phyloP scores from a whole-genome alignment of 2,797 vertebrate species.

The Dermochelys coriacea region DNA sequence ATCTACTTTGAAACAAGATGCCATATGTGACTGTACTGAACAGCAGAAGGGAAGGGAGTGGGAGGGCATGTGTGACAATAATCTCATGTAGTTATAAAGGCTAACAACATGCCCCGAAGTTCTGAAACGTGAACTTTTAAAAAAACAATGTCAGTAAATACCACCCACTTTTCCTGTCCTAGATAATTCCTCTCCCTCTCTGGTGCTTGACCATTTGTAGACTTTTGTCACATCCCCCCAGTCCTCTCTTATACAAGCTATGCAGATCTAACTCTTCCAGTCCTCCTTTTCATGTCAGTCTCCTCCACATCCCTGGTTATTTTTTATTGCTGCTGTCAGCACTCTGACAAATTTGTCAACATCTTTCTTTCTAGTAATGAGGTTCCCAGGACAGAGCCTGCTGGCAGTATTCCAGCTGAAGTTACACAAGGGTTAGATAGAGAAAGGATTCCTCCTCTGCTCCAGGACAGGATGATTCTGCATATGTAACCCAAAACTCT shows the following conservation, averaged over 20 bases:
- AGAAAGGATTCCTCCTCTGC: background rate
- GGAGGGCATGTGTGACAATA: background rate
- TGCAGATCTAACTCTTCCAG: background rate
- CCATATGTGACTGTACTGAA: background rate
- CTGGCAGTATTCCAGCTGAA: background rate
- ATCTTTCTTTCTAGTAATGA: background rate
- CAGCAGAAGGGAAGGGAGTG: background rate
- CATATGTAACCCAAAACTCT: background rate
- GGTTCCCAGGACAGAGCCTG: background rate
- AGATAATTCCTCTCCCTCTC: background rate
- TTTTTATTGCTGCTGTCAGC: background rate
- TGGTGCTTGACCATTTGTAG: background rate
- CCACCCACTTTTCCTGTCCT: background rate
- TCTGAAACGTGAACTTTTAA: background rate
- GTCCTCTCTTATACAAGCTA: background rate
- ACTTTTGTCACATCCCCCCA: background rate
- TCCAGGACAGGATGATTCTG: background rate
- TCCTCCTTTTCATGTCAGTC: background rate
- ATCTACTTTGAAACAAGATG: background rate
- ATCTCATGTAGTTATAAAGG: background rate
- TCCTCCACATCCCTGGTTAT: background rate
- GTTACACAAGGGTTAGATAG: background rate
- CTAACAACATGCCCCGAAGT: accelerated
- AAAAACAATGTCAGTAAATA: background rate
- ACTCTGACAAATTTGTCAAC: background rate